These are phyloP conservation scores for Aspidiotus rigidus DNA, from an alignment of 2,888 invertebrate genomes.

Conservation along the genomic window DNA sequence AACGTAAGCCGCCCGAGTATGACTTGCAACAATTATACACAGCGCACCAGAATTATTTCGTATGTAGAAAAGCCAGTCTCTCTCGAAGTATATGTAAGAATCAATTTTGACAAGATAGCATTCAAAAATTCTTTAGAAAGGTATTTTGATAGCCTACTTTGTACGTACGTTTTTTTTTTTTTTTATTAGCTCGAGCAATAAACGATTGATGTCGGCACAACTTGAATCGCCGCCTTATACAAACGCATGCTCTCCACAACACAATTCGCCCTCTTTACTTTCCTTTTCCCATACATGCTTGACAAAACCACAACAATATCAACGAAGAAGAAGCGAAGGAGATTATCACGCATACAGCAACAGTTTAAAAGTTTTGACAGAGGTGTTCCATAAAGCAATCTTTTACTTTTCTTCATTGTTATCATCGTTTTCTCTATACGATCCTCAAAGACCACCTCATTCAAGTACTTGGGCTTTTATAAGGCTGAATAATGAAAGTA, in stretches of 20 bases:
- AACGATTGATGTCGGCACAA: slow-evolving; percentile 14
- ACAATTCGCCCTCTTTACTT: slow-evolving; percentile 4
- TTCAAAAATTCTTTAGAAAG: slow-evolving; percentile 21
- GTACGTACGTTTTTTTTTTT: slow-evolving; percentile 7
- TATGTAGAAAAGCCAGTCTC: neutral
- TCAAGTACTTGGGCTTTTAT: no score
- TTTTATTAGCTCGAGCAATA: slow-evolving; percentile 29
- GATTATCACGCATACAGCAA: no score
- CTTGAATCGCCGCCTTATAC: slow-evolving; percentile 6
- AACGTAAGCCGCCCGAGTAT: neutral
- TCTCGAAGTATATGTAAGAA: slow-evolving; percentile 10
- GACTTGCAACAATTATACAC: neutral
- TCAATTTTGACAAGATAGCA: slow-evolving; percentile 30
- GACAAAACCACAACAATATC: no score
- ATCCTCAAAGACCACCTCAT: no score
- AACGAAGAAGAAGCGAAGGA: no score
- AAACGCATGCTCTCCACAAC: neutral
- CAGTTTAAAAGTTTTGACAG: no score
- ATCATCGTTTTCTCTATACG: no score
- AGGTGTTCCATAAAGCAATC: no score
- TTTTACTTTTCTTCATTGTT: no score
- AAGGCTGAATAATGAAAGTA: no score
- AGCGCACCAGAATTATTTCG: neutral
- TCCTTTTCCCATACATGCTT: neutral
- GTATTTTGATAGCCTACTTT: slow-evolving; percentile 33